Conservation (phyloP, 1,140 invertebrate genomes). For the Tetragonula clypearis region DNA sequence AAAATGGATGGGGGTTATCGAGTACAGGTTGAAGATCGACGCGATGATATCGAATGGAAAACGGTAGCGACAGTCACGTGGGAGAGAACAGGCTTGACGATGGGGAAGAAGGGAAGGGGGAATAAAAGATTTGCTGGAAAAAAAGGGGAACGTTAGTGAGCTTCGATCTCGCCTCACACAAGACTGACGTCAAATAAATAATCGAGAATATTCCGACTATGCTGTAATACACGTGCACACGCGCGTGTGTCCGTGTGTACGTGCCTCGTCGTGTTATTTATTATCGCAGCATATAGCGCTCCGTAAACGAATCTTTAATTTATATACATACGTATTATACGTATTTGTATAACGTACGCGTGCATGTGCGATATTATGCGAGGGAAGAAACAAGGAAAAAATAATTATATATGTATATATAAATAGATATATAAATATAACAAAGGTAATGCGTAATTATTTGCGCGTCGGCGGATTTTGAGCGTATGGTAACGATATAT, state of each 20-base stretch:
- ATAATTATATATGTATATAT: constrained; percentile 38
- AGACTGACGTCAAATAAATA: constrained; percentile 76
- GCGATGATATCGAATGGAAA: constrained; percentile 49
- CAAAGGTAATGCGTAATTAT: constrained; percentile 60
- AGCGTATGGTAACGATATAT: constrained; percentile 60
- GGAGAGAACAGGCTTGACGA: not conserved
- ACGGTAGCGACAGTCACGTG: not conserved
- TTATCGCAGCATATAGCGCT: constrained; percentile 41
- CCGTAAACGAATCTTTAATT: constrained; percentile 57
- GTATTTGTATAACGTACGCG: constrained; percentile 1
- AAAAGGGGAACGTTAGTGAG: constrained; percentile 63
- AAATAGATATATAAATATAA: constrained; percentile 49
- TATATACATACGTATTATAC: constrained; percentile 60
- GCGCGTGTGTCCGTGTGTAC: not conserved
- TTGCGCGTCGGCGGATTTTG: constrained; percentile 51
- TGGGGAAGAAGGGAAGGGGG: too few species aligned
- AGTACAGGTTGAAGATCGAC: constrained; percentile 39
- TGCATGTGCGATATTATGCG: constrained; percentile 18
- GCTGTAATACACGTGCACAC: constrained; percentile 17
- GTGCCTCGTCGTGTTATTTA: constrained; percentile 56
- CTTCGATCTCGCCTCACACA: constrained; percentile 69
- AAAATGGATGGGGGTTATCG: not conserved
- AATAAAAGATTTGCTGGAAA: constrained; percentile 28
- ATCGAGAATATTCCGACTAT: constrained; percentile 46
- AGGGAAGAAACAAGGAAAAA: not conserved